A percentile compares a stretch with the other conserved stretches of the same genome.
These are phyloP conservation scores for Neoitamus cyanurus DNA, from an alignment of 2,888 invertebrate species.

Conservation along the genomic window DNA sequence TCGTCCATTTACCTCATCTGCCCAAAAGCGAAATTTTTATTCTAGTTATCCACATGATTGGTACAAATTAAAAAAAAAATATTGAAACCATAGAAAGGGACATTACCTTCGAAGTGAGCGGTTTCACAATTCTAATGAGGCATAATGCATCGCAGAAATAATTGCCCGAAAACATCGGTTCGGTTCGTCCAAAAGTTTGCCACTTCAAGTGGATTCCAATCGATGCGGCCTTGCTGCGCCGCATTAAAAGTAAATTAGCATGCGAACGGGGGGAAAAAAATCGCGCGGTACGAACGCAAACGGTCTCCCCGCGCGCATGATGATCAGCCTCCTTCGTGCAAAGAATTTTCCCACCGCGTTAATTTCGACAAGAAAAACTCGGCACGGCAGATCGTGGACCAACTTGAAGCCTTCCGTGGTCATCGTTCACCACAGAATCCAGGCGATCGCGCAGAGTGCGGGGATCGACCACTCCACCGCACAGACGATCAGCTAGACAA, in stretches of 20 bases:
- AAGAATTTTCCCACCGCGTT: slow-evolving; percentile 9
- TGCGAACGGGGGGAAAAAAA: background rate
- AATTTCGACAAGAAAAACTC: background rate
- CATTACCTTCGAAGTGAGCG: background rate
- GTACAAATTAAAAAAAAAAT: background rate
- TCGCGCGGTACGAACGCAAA: no score
- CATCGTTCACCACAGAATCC: slow-evolving; percentile 6
- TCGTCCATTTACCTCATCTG: background rate
- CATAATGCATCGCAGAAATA: background rate
- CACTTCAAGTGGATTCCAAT: background rate
- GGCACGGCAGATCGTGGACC: background rate
- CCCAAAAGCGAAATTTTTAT: background rate
- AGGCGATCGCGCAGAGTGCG: background rate
- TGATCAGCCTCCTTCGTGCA: background rate
- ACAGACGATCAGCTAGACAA: background rate
- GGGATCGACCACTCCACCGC: background rate
- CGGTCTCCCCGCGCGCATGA: background rate
- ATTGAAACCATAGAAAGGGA: background rate
- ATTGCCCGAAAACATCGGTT: background rate
- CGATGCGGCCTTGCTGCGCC: background rate
- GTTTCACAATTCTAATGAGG: background rate
- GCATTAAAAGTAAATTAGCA: background rate
- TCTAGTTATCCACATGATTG: background rate
- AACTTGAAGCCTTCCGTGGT: slow-evolving; percentile 5
- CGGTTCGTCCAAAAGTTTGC: background rate